These are phyloP conservation scores for Eospalax fontanierii DNA, from an alignment of 2,797 vertebrate species.

Conservation along the genomic window DNA sequence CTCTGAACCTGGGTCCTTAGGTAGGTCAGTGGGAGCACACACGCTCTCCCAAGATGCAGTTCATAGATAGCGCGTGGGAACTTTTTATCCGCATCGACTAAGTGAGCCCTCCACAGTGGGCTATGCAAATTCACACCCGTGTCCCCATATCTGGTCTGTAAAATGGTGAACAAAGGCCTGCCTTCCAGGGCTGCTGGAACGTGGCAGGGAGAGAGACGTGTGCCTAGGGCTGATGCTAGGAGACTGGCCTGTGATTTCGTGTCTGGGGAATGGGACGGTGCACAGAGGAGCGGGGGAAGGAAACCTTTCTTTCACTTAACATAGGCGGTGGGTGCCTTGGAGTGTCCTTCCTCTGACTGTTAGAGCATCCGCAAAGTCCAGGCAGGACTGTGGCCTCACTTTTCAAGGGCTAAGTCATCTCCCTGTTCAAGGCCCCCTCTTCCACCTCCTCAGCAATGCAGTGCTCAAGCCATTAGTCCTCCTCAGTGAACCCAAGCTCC, in stretches of 20 bases:
- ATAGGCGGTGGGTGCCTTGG: not conserved
- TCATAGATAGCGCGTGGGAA: too few species aligned
- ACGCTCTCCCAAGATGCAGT: not conserved
- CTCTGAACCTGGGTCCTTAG: not conserved
- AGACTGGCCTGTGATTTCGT: not conserved
- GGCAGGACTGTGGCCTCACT: not conserved
- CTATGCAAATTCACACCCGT: too few species aligned
- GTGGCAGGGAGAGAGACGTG: accelerated
- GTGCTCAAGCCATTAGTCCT: not conserved
- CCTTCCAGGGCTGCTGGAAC: not conserved
- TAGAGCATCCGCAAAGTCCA: not conserved
- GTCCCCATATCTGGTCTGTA: not conserved
- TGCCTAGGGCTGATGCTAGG: not conserved
- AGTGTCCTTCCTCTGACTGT: not conserved
- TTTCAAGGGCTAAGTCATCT: not conserved
- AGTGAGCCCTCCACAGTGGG: not conserved
- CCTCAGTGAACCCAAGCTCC: too few species aligned
- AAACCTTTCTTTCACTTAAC: not conserved
- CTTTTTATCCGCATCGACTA: not conserved
- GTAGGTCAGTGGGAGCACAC: too few species aligned
- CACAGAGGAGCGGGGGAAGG: not conserved
- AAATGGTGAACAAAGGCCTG: not conserved
- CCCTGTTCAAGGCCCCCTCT: accelerated
- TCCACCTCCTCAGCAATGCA: not conserved
- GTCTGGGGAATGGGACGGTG: not conserved